These are phyloP conservation scores for Urocitellus parryii DNA, from an alignment of 2,113 vertebrate species.

Conservation along the genomic window DNA sequence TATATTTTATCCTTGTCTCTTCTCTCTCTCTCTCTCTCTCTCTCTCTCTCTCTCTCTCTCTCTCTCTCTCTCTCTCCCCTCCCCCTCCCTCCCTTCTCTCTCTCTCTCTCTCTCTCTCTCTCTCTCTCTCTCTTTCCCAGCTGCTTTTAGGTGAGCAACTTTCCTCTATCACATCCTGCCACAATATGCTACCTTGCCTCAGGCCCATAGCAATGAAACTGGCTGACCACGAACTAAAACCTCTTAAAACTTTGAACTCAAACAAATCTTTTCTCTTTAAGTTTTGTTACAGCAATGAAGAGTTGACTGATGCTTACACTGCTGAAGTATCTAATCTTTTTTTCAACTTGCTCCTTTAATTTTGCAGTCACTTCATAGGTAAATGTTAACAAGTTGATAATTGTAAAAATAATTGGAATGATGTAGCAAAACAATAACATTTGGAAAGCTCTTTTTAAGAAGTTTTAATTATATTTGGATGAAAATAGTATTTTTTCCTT, in stretches of 20 bases:
- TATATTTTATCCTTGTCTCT: not conserved
- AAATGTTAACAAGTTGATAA: constrained; percentile 48
- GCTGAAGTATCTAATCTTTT: not conserved
- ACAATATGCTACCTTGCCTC: not conserved
- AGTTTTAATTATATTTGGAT: constrained; percentile 46
- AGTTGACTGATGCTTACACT: not conserved
- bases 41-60: too few species aligned
- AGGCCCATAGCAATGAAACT: not conserved
- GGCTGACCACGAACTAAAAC: not conserved
- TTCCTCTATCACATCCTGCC: not conserved
- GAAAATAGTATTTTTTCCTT: constrained; percentile 3
- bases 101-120: too few species aligned
- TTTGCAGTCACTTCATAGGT: constrained; percentile 46
- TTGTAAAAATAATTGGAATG: constrained; percentile 46
- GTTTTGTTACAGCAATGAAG: not conserved
- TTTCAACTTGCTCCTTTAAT: constrained; percentile 3
- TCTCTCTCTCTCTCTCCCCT: too few species aligned
- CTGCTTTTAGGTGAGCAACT: not conserved
- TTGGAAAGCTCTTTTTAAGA: constrained; percentile 53
- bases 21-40: not conserved
- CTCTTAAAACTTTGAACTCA: not conserved
- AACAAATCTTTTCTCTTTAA: not conserved
- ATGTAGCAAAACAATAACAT: not conserved
- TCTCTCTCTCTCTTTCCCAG: not conserved
- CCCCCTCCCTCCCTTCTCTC: not conserved